Evolutionary conservation across 2,113 vertebrate genomes (phyloP), one percentile per base, ranked within the genome.

Genomic region (Colaptes auratus): DNA sequence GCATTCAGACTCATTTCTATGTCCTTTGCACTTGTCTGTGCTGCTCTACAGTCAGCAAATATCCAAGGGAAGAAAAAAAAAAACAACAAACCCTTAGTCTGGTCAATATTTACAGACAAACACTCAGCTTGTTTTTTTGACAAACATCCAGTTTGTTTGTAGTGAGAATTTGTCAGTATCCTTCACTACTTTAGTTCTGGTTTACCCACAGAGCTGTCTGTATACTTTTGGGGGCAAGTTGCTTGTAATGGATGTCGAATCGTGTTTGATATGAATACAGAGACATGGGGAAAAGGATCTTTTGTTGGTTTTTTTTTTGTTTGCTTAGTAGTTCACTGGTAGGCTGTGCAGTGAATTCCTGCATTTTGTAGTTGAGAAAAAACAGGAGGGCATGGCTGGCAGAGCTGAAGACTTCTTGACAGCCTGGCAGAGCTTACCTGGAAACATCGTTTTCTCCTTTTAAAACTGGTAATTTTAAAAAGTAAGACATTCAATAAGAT

Each of bases 101-200:
- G 89, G 88, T 95, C 91, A 95, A 95, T 96, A 95, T 93, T 95
- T 95, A 53, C 90, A 92, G 95, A 65, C 87, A 94, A 95, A 92
- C 56, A 95, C 79, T 91, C 61, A 53, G 67, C 64, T 64, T 96
- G 89, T 86, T 95, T 96, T 96, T 96, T 78, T 88, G 70, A 92
- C 95, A 93, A 96, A 95, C 85, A 96, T 65, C 48, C 48, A 50
- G 36, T 80, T 67, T 95, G 89, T 95, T 96, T 93, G 31, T 71
- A 77, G 11, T 80, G 64, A 80, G 70, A 2, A 1, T 66, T 91
- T 95, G 92, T 92, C 66, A 82, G 78, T 93, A 76, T 86, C 5
- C 75, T 83, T 91, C 60, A 35, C 28, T 86, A 66, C 36, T 83
- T 50, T 83, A 1, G 92, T 96, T 86, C 50, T 52, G 75, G 82